phyloP scores from a whole-genome alignment of 2,888 invertebrate species.

The Rhamphomyia laevipes region DNA sequence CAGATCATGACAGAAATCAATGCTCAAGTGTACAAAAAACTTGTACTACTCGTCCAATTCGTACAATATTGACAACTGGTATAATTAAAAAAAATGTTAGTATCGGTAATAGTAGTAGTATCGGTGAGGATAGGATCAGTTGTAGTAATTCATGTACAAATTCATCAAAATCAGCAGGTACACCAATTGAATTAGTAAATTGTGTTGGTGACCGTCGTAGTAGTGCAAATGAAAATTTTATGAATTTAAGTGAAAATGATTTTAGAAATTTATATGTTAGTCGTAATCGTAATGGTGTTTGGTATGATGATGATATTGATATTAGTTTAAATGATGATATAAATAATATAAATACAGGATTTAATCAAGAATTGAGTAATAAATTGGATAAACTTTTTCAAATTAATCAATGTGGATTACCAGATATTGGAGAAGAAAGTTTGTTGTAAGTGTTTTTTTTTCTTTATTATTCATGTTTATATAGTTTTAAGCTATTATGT shows the following conservation, averaged over 20 bases:
- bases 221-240: neutral
- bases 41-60: constrained; percentile 16
- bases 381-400: too few relatives aligned
- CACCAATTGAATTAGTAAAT: neutral
- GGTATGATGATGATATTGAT: constrained; percentile 14
- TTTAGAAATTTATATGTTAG: constrained; percentile 25
- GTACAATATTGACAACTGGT: constrained; percentile 17
- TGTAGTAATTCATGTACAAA: too few relatives aligned
- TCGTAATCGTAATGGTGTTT: constrained; percentile 32
- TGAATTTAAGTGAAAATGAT: neutral
- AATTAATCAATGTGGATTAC: neutral
- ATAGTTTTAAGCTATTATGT: too few relatives aligned
- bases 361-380: too few relatives aligned
- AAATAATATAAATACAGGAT: too few relatives aligned
- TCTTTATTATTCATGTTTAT: too few relatives aligned
- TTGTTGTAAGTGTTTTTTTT: neutral
- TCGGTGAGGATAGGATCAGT: too few relatives aligned
- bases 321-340: neutral
- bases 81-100: constrained; percentile 19
- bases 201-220: neutral
- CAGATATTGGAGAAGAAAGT: neutral
- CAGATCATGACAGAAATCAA: neutral
- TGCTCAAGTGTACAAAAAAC: constrained; percentile 10
- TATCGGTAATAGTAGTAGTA: too few relatives aligned
- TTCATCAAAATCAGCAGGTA: neutral